Base-by-base conservation (phyloP, 1,140 invertebrate species). In the Anastrepha ludens region DNA sequence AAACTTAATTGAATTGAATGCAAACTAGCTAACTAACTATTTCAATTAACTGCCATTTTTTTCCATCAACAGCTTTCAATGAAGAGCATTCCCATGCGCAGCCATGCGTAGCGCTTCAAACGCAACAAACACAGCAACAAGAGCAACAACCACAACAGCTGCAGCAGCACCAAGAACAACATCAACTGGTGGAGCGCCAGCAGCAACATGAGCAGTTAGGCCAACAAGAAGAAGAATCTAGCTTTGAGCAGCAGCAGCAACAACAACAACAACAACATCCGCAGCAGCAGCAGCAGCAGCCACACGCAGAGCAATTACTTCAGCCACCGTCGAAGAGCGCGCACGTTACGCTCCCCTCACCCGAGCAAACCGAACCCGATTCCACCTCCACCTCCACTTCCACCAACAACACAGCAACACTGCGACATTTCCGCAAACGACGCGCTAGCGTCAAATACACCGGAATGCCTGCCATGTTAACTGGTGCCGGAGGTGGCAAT, bases 321-420 rank as follows among this genome's bases (percentile, higher is more conserved):
- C n/a, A 67, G 60, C 60, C 20, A 9, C 1, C n/a, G 17, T 11
- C 8, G 9, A 87, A 50, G 44, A 65, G n/a, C 2, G 41, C 62
- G 13, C 85, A 74, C n/a, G 89, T 92, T 85, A 92, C 91, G 55
- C 58, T 92, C 86, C 91, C 91, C 0, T 91, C 90, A 60, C 91
- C 91, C 2, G 91, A 92, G 85, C 91, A 92, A 89, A 92, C 91
- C 15, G 91, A 92, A 89, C 91, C 91, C 55, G 91, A 92, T 64
- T 92, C 91, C 50, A 92, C 91, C 2, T 87, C 87, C 5, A 92
- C 91, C 9, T 17, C 60, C 5, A 92, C 91, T 6, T 17, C 60
- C 60, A 67, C n/a, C 29, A 67, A 67, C 64, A 81, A 81, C 4
- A 81, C 74, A 20, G 74, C n/a, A 2, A 92, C 91, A 7, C 85